A percentile compares a stretch with the other conserved stretches of the same genome.
These are phyloP conservation scores for Eumacrocentrus americanus DNA, from an alignment of 2,888 invertebrate genomes.

Conservation along the genomic window DNA sequence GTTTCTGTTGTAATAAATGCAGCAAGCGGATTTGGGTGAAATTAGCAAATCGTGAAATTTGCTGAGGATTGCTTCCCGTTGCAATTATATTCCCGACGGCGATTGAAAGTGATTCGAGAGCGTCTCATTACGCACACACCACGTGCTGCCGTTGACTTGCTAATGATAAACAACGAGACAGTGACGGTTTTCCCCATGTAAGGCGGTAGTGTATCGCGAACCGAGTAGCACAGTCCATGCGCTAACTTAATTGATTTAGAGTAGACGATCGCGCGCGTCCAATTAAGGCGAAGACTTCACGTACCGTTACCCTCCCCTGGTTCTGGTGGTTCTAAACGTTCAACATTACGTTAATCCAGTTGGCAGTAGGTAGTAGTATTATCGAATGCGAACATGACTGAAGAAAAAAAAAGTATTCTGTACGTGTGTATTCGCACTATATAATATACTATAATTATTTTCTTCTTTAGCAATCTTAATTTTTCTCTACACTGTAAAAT, in stretches of 20 bases:
- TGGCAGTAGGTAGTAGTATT: background rate
- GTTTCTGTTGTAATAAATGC: background rate
- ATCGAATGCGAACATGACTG: background rate
- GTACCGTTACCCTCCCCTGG: background rate
- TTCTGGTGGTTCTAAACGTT: background rate
- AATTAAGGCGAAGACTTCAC: constrained; percentile 4
- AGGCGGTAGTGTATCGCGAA: background rate
- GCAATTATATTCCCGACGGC: background rate
- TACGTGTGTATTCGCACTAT: constrained; percentile 7
- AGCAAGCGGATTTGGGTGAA: background rate
- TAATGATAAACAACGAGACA: constrained; percentile 3
- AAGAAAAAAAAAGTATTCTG: background rate
- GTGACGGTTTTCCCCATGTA: background rate
- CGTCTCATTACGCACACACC: constrained; percentile 8
- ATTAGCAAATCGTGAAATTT: constrained; percentile 1
- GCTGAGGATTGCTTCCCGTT: constrained; percentile 7
- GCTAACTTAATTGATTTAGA: background rate
- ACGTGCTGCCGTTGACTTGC: constrained; percentile 9
- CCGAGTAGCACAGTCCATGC: background rate
- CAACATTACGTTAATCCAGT: background rate
- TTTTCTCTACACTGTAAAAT: background rate
- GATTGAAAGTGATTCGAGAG: constrained; percentile 19
- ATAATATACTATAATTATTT: background rate
- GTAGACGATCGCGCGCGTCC: constrained; percentile 6
- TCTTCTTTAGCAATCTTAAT: background rate